phyloP scores from a whole-genome alignment of 2,113 vertebrate genomes.

The Silurus meridionalis region DNA sequence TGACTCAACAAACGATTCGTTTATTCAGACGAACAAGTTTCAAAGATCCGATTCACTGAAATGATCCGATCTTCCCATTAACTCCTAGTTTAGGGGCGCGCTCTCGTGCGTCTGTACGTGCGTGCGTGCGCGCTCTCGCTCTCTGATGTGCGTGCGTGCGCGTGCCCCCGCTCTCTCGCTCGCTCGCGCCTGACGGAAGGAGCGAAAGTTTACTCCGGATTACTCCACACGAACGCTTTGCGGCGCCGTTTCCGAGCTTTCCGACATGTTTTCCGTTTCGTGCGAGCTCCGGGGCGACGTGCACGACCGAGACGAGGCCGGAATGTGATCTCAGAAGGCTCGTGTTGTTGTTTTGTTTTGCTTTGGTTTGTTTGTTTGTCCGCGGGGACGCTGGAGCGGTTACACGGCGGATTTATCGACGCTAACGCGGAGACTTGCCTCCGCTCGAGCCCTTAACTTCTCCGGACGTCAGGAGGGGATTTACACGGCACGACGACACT shows the following conservation, averaged over 20 bases:
- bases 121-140: not conserved
- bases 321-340: conserved; percentile 8
- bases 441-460: conserved; percentile 17
- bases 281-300: not conserved
- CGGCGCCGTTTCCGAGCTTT: not conserved
- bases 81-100: not conserved
- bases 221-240: conserved; percentile 44
- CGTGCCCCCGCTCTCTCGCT: not conserved
- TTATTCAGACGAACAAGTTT: too few species aligned
- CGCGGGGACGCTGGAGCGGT: conserved; percentile 48
- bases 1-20: too few species aligned
- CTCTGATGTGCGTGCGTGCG: not conserved
- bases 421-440: conserved; percentile 46
- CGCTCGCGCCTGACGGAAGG: conserved; percentile 44
- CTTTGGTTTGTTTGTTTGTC: not conserved
- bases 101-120: not conserved
- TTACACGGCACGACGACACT: not conserved
- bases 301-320: not conserved
- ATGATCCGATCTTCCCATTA: too few species aligned
- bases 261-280: not conserved
- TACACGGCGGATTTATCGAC: conserved; percentile 26
- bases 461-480: not conserved
- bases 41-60: too few species aligned
- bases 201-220: conserved; percentile 55
- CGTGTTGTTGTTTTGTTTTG: conserved; percentile 4